These are phyloP conservation scores for Epistrophe eligans DNA, from an alignment of 2,888 invertebrate species.

Conservation along the genomic window DNA sequence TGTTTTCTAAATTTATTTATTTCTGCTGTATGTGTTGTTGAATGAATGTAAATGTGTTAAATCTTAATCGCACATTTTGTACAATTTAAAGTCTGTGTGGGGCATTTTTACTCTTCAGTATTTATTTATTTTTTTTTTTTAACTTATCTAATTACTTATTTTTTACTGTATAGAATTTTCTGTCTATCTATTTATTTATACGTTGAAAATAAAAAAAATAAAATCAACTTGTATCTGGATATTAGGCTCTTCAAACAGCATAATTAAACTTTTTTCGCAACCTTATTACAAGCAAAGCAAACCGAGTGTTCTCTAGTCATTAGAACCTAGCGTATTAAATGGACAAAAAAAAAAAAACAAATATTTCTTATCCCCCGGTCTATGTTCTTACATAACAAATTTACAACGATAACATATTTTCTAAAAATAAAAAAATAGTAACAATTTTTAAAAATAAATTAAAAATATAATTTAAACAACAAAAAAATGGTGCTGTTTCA, in stretches of 20 bases:
- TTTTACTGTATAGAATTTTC: conserved; percentile 26
- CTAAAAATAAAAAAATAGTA: conserved; percentile 28
- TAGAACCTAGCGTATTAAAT: conserved; percentile 79
- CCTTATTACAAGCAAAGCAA: conserved; percentile 66
- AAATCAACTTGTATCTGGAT: conserved; percentile 57
- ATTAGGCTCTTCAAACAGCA: conserved; percentile 66
- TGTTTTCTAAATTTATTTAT: background rate
- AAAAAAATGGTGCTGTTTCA: conserved; percentile 76
- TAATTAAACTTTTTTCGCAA: conserved; percentile 45
- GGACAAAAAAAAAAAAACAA: conserved; percentile 5
- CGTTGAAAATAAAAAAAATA: background rate
- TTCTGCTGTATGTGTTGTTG: background rate
- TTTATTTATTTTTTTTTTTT: conserved; percentile 26
- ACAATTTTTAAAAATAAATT: conserved; percentile 18
- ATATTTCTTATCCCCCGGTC: conserved; percentile 17
- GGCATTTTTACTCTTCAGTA: conserved; percentile 73
- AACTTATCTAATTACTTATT: background rate
- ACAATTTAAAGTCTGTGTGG: conserved; percentile 42
- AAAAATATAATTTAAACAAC: conserved; percentile 52
- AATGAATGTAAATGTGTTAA: conserved; percentile 10
- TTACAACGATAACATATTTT: conserved; percentile 24
- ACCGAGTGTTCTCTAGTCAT: conserved; percentile 82
- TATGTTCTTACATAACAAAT: conserved; percentile 26
- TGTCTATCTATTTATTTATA: conserved; percentile 35
- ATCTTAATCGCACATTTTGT: conserved; percentile 51